Conservation (phyloP, 2,888 invertebrate genomes). For the Sepioteuthis lessoniana region DNA sequence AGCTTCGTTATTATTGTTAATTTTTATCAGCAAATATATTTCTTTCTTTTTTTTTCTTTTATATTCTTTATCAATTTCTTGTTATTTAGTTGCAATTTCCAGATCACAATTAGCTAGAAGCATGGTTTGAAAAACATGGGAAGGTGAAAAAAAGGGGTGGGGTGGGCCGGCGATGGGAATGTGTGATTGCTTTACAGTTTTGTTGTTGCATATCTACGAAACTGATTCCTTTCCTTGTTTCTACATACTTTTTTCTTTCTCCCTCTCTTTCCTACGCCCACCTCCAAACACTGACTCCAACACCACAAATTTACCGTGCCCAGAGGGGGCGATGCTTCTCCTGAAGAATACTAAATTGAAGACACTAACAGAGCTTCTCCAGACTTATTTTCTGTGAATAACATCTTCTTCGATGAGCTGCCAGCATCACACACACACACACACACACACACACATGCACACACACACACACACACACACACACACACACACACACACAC, state of each 20-base stretch:
- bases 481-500: no score
- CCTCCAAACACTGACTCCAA: neutral
- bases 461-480: neutral
- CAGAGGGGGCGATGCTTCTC: neutral
- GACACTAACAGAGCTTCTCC: neutral
- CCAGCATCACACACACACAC: neutral
- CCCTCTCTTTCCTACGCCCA: neutral
- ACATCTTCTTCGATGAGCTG: neutral
- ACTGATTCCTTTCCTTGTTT: neutral
- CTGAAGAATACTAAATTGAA: conserved; percentile 33
- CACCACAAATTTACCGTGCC: neutral
- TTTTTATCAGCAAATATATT: neutral
- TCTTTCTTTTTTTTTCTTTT: neutral
- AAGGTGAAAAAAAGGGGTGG: neutral
- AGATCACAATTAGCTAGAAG: conserved; percentile 16
- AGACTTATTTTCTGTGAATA: conserved; percentile 12
- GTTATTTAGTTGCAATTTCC: conserved; percentile 10
- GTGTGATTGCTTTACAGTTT: no score
- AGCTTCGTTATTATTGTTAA: neutral
- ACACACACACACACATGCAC: neutral
- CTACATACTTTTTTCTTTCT: neutral
- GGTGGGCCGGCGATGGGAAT: no score
- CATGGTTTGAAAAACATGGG: neutral
- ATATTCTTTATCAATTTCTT: neutral
- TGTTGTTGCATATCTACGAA: neutral